Evolutionary conservation across 2,888 invertebrate species (phyloP).

Genomic region (Prenolepis imparis): DNA sequence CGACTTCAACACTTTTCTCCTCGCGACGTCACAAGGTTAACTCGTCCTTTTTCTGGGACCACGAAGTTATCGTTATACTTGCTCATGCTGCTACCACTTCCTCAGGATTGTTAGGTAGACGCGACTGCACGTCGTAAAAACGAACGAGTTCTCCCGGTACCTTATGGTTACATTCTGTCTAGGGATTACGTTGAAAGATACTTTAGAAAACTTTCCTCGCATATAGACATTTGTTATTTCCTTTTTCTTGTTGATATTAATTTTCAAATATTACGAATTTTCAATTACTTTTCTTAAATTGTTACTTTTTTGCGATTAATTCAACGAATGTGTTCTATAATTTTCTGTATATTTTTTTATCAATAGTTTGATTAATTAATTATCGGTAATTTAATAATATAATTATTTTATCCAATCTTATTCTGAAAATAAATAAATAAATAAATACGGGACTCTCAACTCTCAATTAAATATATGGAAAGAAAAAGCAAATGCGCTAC

Average conservation of each 20-base stretch:
- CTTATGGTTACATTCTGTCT: conserved; percentile 13
- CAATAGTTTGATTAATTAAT: neutral
- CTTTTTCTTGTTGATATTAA: neutral
- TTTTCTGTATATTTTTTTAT: neutral
- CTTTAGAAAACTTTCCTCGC: neutral
- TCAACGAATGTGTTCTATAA: neutral
- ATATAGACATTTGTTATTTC: neutral
- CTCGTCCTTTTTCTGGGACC: conserved; percentile 10
- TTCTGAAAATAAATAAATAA: conserved; percentile 5
- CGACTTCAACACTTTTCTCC: conserved; percentile 33
- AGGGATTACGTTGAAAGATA: conserved; percentile 7
- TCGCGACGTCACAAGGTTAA: conserved; percentile 20
- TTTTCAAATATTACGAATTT: neutral
- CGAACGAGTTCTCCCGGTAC: conserved; percentile 21
- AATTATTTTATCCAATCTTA: neutral
- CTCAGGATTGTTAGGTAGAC: conserved; percentile 19
- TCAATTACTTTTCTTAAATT: neutral
- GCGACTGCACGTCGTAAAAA: conserved; percentile 33
- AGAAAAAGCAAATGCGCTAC: neutral
- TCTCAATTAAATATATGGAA: conserved; percentile 5
- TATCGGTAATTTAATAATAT: neutral
- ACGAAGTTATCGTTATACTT: conserved; percentile 34
- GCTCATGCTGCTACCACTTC: conserved; percentile 28
- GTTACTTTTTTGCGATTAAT: neutral
- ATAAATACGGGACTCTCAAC: neutral